Conservation (phyloP, 1,140 invertebrate species). For the Antheraea pernyi region DNA sequence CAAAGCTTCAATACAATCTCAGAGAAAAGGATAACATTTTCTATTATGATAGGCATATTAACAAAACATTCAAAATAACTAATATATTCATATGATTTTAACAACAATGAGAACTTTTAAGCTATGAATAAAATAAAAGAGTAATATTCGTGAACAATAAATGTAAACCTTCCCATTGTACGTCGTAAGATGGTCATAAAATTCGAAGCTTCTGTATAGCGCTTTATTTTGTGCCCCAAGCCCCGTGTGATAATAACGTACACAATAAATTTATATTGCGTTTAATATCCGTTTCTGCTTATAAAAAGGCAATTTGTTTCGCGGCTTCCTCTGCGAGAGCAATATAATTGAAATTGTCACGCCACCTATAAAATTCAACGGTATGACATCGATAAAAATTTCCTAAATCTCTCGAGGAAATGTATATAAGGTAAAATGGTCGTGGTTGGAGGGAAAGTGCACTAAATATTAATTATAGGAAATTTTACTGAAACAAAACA, state of each 20-base stretch:
- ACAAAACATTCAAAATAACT: not conserved
- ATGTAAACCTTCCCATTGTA: not conserved
- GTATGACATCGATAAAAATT: constrained; percentile 6
- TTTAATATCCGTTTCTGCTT: constrained; percentile 23
- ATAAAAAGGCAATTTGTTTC: constrained; percentile 29
- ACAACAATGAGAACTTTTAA: not conserved
- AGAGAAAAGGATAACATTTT: not conserved
- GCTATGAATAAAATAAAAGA: not conserved
- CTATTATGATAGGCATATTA: not conserved
- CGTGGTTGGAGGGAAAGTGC: too few species aligned
- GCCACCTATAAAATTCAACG: constrained; percentile 13
- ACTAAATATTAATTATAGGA: too few species aligned
- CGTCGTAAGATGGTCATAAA: not conserved
- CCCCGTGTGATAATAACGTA: constrained; percentile 16
- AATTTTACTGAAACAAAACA: too few species aligned
- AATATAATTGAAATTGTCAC: constrained; percentile 22
- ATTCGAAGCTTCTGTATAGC: constrained; percentile 9
- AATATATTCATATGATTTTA: not conserved
- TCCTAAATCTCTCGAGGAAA: not conserved
- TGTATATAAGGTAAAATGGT: not conserved
- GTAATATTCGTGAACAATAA: not conserved
- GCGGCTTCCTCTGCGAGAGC: constrained; percentile 12
- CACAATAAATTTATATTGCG: constrained; percentile 28
- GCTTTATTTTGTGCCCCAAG: constrained; percentile 7
- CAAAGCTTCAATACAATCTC: too few species aligned